phyloP scores from a whole-genome alignment of 2,888 invertebrate species.

The Eupithecia centaureata region DNA sequence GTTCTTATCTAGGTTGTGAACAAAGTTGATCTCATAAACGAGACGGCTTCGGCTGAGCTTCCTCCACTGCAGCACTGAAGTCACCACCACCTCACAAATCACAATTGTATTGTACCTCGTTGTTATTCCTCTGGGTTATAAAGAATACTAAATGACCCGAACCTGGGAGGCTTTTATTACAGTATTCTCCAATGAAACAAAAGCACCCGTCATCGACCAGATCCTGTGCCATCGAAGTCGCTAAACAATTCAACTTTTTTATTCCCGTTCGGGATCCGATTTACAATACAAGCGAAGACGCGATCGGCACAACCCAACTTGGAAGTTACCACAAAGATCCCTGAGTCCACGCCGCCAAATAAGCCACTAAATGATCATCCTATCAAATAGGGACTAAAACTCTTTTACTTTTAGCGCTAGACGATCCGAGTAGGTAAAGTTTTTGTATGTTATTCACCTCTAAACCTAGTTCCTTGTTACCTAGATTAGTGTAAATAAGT shows the following conservation, averaged over 20 bases:
- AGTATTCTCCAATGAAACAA: no score
- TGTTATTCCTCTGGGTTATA: neutral
- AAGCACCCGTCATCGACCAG: neutral
- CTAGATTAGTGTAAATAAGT: neutral
- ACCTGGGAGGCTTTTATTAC: no score
- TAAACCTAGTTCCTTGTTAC: neutral
- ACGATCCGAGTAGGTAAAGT: neutral
- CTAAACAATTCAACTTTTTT: neutral
- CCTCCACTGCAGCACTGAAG: neutral
- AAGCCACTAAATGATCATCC: neutral
- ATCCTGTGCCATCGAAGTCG: neutral
- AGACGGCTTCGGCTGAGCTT: no score
- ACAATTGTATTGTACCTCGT: no score
- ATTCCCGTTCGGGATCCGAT: neutral
- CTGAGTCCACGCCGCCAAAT: neutral
- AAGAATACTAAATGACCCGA: neutral
- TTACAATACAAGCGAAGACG: neutral
- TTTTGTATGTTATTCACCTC: neutral
- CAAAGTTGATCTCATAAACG: no score
- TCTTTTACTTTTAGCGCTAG: no score
- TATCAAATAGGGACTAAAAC: no score
- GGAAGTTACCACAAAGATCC: neutral
- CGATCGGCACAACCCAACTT: neutral
- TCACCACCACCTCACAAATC: neutral
- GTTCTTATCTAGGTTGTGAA: no score